These are phyloP conservation scores for Axis porcinus DNA, from an alignment of 2,113 vertebrate species.

Conservation along the genomic window DNA sequence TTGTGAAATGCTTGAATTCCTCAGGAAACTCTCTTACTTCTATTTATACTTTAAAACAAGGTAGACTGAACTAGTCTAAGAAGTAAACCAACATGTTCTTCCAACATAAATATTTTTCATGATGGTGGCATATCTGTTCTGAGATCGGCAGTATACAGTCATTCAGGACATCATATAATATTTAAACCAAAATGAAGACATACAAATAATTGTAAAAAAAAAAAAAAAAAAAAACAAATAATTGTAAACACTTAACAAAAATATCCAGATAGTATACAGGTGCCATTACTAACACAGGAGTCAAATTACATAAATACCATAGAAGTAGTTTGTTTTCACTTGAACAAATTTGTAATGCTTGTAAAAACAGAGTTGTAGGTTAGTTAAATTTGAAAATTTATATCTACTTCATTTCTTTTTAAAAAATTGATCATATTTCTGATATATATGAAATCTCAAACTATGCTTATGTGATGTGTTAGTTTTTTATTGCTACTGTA, in stretches of 20 bases:
- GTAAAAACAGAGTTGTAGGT: background rate
- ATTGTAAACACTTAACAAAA: background rate
- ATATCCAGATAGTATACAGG: background rate
- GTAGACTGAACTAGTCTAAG: background rate
- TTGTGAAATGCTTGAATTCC: background rate
- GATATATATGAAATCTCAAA: background rate
- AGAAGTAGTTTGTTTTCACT: background rate
- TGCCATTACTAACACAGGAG: background rate
- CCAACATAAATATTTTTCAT: background rate
- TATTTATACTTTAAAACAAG: background rate
- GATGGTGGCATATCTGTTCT: background rate
- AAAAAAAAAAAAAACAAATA: too few relatives aligned
- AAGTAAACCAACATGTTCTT: background rate
- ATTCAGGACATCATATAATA: background rate
- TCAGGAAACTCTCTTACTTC: background rate
- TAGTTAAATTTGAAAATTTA: background rate
- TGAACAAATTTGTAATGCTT: background rate
- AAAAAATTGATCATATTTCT: background rate
- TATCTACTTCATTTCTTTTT: background rate
- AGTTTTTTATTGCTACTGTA: background rate
- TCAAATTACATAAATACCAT: background rate
- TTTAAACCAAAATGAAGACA: background rate
- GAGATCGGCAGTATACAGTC: background rate
- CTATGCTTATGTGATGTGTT: background rate
- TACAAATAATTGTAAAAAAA: background rate